Evolutionary conservation across 2,113 vertebrate genomes (phyloP).

Genomic region (Paracanthobrama guichenoti): DNA sequence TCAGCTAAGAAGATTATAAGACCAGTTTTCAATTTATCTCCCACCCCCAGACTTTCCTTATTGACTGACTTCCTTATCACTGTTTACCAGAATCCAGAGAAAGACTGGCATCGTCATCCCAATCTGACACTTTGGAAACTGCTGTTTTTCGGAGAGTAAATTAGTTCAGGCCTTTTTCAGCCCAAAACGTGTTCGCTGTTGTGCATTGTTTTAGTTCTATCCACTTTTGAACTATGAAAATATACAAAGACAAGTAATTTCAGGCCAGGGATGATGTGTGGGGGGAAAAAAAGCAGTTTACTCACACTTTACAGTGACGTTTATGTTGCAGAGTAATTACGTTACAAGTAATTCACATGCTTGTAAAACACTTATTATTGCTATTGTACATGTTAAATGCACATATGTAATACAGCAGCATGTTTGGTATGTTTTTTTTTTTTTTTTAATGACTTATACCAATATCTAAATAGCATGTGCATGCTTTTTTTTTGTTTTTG

Average conservation of each 20-base stretch:
- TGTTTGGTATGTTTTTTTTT: too few relatives aligned
- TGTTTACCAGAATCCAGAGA: constrained; percentile 74
- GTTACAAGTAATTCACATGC: neutral
- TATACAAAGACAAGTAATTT: neutral
- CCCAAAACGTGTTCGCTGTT: constrained; percentile 36
- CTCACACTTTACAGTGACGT: too few relatives aligned
- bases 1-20: constrained; percentile 78
- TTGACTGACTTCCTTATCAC: constrained; percentile 79
- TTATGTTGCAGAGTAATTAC: too few relatives aligned
- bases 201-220: constrained; percentile 33
- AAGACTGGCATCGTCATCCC: constrained; percentile 67
- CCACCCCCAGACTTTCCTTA: constrained; percentile 68
- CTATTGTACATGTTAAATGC: neutral
- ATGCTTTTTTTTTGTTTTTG: neutral
- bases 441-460: too few relatives aligned
- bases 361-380: neutral
- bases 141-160: constrained; percentile 55
- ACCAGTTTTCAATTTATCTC: constrained; percentile 78
- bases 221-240: constrained; percentile 11
- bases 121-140: constrained; percentile 65
- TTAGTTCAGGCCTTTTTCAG: constrained; percentile 51
- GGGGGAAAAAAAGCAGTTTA: too few relatives aligned
- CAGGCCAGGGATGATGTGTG: neutral
- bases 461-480: neutral
- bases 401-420: too few relatives aligned